Evolutionary conservation across 2,888 invertebrate genomes (phyloP).

Genomic region (Tiliacea citrago): DNA sequence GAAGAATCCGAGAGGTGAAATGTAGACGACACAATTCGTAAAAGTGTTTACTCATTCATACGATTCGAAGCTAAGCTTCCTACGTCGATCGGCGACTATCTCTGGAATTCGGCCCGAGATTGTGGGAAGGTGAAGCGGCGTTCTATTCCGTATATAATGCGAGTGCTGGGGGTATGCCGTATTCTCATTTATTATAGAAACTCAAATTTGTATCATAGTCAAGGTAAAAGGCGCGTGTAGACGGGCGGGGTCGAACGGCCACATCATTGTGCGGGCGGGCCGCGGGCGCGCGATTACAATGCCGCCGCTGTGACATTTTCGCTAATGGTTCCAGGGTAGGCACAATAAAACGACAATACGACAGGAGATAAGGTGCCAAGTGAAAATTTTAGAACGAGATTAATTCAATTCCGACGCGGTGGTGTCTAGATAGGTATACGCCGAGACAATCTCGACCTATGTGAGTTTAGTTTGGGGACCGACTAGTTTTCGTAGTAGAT

Average conservation of each 20-base stretch:
- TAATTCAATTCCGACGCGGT: constrained; percentile 84
- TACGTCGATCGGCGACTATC: constrained; percentile 69
- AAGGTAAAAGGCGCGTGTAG: constrained; percentile 85
- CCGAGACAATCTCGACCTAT: constrained; percentile 48
- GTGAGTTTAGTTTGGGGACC: constrained; percentile 14
- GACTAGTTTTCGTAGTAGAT: background rate
- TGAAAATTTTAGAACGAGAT: constrained; percentile 89
- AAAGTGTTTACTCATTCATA: constrained; percentile 83
- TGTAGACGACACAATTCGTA: constrained; percentile 79
- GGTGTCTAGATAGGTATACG: constrained; percentile 64
- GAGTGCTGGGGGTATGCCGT: constrained; percentile 74
- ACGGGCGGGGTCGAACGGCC: constrained; percentile 85
- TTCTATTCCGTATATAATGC: constrained; percentile 77
- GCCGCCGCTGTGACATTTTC: constrained; percentile 90
- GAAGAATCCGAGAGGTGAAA: constrained; percentile 81
- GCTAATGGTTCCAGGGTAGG: constrained; percentile 90
- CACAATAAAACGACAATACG: constrained; percentile 90
- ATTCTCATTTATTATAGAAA: constrained; percentile 87
- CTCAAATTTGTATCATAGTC: constrained; percentile 88
- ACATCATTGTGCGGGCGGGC: constrained; percentile 88
- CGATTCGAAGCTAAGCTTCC: constrained; percentile 71
- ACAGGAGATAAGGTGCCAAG: constrained; percentile 89
- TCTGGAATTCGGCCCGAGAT: constrained; percentile 69
- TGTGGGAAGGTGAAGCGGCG: constrained; percentile 69
- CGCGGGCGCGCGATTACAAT: constrained; percentile 87